These are phyloP conservation scores for Phanerotoma sp. DNA, from an alignment of 2,888 invertebrate species.

Conservation along the genomic window DNA sequence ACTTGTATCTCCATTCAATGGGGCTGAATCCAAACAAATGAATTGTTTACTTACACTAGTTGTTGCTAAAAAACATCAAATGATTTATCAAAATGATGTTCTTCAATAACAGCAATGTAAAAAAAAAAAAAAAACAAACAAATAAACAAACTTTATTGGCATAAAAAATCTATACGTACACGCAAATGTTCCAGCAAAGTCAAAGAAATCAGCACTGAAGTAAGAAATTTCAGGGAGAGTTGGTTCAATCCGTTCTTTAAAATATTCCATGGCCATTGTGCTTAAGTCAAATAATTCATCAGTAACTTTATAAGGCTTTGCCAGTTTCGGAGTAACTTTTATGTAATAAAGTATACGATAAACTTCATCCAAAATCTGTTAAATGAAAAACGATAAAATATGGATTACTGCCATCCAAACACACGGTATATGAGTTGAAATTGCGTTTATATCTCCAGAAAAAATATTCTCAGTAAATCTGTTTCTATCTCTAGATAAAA, in stretches of 20 bases:
- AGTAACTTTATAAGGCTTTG: conserved; percentile 88
- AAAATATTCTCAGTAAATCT: too few species aligned
- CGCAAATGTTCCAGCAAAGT: conserved; percentile 71
- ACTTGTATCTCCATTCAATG: conserved; percentile 60
- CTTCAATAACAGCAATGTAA: too few species aligned
- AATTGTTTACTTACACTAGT: conserved; percentile 52
- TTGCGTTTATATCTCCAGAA: too few species aligned
- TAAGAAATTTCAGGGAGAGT: conserved; percentile 85
- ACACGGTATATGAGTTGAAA: too few species aligned
- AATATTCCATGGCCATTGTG: conserved; percentile 98
- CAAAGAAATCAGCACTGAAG: conserved; percentile 82
- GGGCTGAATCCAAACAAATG: conserved; percentile 55
- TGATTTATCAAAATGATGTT: not conserved
- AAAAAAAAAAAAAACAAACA: not conserved
- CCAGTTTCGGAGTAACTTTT: conserved; percentile 77
- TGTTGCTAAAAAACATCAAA: conserved; percentile 41
- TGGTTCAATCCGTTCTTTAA: conserved; percentile 91
- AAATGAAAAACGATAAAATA: conserved; percentile 37
- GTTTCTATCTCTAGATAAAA: too few species aligned
- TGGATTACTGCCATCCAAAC: too few species aligned
- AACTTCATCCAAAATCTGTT: conserved; percentile 87
- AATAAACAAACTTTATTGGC: too few species aligned
- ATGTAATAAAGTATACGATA: conserved; percentile 83
- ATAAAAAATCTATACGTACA: conserved; percentile 48
- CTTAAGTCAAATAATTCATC: conserved; percentile 93